Base-by-base conservation (phyloP, 2,797 vertebrate species). In the Lagocephalus sceleratus region DNA sequence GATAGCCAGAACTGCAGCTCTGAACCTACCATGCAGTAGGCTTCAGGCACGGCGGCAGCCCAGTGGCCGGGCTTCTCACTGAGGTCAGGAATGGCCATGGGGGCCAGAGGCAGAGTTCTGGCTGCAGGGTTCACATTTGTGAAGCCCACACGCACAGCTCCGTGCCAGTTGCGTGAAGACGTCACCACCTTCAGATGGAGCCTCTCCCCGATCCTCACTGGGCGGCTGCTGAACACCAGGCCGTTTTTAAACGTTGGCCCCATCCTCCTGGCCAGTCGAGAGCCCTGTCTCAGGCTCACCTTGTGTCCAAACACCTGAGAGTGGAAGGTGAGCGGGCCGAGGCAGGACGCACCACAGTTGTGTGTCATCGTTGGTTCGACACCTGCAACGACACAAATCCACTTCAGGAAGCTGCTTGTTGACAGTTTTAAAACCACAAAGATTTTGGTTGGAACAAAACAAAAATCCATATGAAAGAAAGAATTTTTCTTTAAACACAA, bases 61-160 rank as follows among this genome's bases (percentile, higher is more conserved):
- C 92, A 92, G 26, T 91, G 89, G 0, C 86, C 88, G 0, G 57
- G 69, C 14, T 0, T 63, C 0, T n/a, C 0, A 2, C 84, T 91
- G 63, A 94, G 88, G 73, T 90, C 6, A 0, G 94, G 94, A 39
- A 93, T 91, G 58, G 86, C 73, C 48, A 91, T 57, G 20, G 66
- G 17, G 6, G 92, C 91, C 69, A 92, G 73, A 12, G 92, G 91
- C 54, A 86, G 60, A 40, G 69, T 0, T 1, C 75, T 68, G 0
- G 12, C 8, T 1, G 73, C 12, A 0, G 94, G 93, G 0, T 81
- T 35, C 16, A 91, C 65, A 6, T 47, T 86, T n/a, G 92, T 92
- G 81, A 95, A 93, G 48, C 93, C 94, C 49, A 95, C 25, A 0
- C 93, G 85, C 43, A 95, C 64, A 0, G 85, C 88, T 0, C 94